Evolutionary conservation across 2,113 vertebrate genomes (phyloP).

Genomic region (Eulemur macaco): DNA sequence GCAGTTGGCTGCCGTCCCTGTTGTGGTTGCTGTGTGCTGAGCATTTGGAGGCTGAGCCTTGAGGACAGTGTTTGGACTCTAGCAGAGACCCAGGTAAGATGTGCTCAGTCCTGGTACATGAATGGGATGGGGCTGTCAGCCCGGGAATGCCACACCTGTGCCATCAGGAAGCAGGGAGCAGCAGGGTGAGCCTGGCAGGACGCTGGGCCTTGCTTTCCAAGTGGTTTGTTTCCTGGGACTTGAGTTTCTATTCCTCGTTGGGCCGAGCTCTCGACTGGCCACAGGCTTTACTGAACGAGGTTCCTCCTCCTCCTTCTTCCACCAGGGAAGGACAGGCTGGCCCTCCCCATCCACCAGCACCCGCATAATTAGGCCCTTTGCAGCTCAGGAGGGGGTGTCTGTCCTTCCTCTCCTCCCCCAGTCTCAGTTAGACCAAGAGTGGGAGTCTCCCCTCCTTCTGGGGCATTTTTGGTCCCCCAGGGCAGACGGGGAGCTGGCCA

Average conservation of each 20-base stretch:
- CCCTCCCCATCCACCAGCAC: not conserved
- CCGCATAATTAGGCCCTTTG: not conserved
- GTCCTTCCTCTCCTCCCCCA: not conserved
- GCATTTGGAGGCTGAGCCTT: not conserved
- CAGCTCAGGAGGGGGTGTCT: not conserved
- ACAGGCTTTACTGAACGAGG: not conserved
- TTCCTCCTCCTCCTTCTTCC: conserved; percentile 68
- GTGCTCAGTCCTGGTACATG: rapidly evolving
- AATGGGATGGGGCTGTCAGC: not conserved
- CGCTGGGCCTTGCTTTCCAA: conserved; percentile 11
- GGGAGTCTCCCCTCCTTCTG: not conserved
- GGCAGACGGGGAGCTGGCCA: not conserved
- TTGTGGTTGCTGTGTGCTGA: not conserved
- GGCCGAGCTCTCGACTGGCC: rapidly evolving
- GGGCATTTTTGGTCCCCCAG: not conserved
- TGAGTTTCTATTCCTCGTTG: not conserved
- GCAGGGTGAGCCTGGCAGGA: not conserved
- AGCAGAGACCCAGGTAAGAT: not conserved
- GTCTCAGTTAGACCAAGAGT: not conserved
- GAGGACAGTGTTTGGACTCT: not conserved
- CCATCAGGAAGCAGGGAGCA: not conserved
- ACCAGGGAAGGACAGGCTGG: not conserved
- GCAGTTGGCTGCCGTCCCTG: not conserved
- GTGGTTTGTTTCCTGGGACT: conserved; percentile 31
- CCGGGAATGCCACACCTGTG: not conserved